A percentile compares a stretch with the other conserved stretches of the same genome.
Evolutionary conservation across 2,888 invertebrate genomes (phyloP).

Genomic region (Hydrotaea cyrtoneurina): DNA sequence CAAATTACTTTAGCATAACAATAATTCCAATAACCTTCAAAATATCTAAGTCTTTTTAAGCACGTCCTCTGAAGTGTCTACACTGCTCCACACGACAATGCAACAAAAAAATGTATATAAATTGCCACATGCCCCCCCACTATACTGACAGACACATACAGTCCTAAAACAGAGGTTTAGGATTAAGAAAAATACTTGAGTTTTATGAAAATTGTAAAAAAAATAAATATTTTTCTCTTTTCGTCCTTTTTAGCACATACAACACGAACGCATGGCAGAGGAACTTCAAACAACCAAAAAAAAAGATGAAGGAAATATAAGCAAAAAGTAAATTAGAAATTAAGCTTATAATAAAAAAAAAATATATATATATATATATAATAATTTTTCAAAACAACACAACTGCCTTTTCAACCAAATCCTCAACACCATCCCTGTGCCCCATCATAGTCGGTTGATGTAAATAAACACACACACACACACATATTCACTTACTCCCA

Average conservation of each 20-base stretch:
- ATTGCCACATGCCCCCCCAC: too few species aligned
- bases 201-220: slow-evolving; percentile 15
- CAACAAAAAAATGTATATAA: too few species aligned
- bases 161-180: too few species aligned
- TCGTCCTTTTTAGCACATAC: neutral
- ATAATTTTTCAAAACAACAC: slow-evolving; percentile 41
- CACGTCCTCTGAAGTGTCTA: too few species aligned
- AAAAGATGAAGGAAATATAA: neutral
- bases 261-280: neutral
- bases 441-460: neutral
- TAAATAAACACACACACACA: neutral
- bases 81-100: too few species aligned
- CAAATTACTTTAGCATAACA: too few species aligned
- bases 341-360: slow-evolving; percentile 33
- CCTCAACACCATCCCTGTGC: neutral
- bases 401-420: slow-evolving; percentile 56
- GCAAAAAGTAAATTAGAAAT: slow-evolving; percentile 41
- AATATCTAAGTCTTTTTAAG: too few species aligned
- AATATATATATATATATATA: neutral
- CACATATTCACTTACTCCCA: neutral
- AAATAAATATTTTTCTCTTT: neutral
- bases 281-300: slow-evolving; percentile 25
- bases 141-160: too few species aligned
- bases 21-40: too few species aligned
- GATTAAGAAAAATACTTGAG: neutral